phyloP scores from a whole-genome alignment of 2,113 vertebrate genomes.

The Dasyprocta punctata region DNA sequence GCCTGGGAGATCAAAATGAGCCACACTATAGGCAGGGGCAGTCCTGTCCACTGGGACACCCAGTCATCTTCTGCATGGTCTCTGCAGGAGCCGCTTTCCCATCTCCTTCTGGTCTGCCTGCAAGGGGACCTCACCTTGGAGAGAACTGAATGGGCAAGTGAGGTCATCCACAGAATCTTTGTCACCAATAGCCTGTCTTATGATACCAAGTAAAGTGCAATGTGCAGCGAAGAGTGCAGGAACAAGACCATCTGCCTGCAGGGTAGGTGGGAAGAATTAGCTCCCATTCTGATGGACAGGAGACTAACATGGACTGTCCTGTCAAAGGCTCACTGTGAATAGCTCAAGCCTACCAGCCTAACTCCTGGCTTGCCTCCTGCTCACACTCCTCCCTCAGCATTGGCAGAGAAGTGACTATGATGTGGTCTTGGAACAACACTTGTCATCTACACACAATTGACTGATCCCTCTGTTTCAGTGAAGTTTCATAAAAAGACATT shows the following conservation, averaged over 20 bases:
- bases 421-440: background rate
- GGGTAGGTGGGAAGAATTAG: background rate
- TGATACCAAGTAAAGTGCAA: background rate
- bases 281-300: background rate
- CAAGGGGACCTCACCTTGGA: background rate
- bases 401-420: background rate
- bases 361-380: background rate
- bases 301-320: background rate
- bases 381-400: background rate
- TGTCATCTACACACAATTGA: fast-evolving
- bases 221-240: fast-evolving
- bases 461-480: background rate
- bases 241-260: background rate
- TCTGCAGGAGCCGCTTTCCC: background rate
- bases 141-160: background rate
- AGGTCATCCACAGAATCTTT: background rate
- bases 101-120: background rate
- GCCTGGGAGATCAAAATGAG: background rate
- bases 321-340: background rate
- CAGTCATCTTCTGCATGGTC: background rate
- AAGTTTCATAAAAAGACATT: background rate
- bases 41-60: background rate
- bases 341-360: background rate
- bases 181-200: background rate
- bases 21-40: background rate